Evolutionary conservation across 1,140 invertebrate species (phyloP), one percentile per base, ranked within the genome.

Genomic region (Bemisia tabaci): DNA sequence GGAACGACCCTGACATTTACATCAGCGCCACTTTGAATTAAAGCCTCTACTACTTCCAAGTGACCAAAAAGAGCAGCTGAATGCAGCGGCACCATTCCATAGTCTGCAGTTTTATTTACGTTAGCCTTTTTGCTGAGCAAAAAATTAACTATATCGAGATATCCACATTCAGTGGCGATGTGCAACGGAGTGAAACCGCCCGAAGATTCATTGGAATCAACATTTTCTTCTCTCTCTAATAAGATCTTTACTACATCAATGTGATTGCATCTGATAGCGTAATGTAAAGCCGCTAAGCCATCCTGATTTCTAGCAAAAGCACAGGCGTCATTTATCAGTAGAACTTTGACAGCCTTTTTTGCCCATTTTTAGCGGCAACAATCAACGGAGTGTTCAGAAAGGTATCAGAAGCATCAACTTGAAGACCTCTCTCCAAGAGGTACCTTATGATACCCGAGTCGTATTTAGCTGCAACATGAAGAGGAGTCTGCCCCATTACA

Each of bases 201-300:
- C 2, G 5, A 12, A 5, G 86, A 0, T 87, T 87, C 1, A 80
- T 71, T 73, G 75, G 70, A 76, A 95, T 88, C 2, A 90, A 86
- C 71, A 89, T 79, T 9, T 91, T 90, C 65, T 88, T 88, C 67
- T 87, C 83, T 73, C 88, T 9, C 83, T 60, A 95, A 78, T 12
- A 95, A 79, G 77, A 88, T 93, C 70, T 84, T 85, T 72, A 89
- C 87, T 68, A 89, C 82, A 76, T 88, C 83, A 11, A 66, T 5
- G 24, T 27, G n/a, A 66, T 24, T 60, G 26, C 59, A 9, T 61
- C 1, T 5, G 59, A 22, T 61, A 66, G 68, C 68, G 22, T 22
- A 39, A 63, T 67, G 65, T 17, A 69, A 26, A 59, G 68, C 27
- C 39, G n/a, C 59, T 62, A 22, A 5, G 22, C 39, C 39, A 59